Conservation (phyloP, 2,888 invertebrate genomes). For the Cylindroiulus punctatus region DNA sequence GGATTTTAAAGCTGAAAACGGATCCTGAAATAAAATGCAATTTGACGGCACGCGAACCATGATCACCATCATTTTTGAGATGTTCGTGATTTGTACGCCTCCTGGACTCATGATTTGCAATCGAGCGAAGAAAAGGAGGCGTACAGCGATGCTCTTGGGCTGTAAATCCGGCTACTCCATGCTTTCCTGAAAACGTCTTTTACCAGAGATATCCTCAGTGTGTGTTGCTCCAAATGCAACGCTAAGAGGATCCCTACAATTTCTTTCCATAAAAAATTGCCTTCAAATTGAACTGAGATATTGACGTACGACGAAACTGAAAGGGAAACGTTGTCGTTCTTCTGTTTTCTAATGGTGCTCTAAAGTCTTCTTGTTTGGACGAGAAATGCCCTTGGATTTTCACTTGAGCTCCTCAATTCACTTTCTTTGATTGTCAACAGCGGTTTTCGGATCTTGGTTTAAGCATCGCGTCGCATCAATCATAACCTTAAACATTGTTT, state of each 20-base stretch:
- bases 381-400: slow-evolving; percentile 30
- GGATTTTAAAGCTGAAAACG: slow-evolving; percentile 43
- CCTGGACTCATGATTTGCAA: neutral
- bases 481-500: neutral
- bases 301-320: slow-evolving; percentile 17
- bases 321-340: slow-evolving; percentile 37
- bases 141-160: neutral
- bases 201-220: neutral
- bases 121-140: neutral
- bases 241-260: slow-evolving; percentile 25
- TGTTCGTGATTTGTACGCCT: neutral
- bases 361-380: slow-evolving; percentile 35
- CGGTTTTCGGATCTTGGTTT: neutral
- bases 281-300: neutral
- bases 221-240: neutral
- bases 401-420: slow-evolving; percentile 5
- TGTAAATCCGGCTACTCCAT: neutral
- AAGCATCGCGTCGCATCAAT: neutral
- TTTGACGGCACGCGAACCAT: neutral
- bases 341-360: slow-evolving; percentile 9
- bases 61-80: neutral
- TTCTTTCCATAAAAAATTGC: neutral
- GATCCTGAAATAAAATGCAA: neutral
- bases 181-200: neutral
- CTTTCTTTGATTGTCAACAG: slow-evolving; percentile 30